These are phyloP conservation scores for Chromis chromis DNA, from an alignment of 2,797 vertebrate genomes.

Conservation along the genomic window DNA sequence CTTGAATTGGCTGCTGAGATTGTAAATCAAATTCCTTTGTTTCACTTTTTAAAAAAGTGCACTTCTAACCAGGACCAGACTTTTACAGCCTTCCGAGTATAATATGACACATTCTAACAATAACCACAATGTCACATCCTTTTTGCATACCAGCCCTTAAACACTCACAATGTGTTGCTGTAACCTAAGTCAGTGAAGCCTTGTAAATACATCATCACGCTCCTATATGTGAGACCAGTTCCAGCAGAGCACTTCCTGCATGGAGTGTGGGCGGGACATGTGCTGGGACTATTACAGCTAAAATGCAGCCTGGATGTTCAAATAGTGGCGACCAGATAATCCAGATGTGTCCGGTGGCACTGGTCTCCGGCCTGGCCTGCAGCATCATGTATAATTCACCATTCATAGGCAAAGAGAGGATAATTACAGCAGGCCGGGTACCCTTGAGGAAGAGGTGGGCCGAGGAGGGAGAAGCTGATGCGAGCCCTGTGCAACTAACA, in stretches of 20 bases:
- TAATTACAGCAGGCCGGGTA: slow-evolving; percentile 43
- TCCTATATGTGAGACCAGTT: slow-evolving; percentile 39
- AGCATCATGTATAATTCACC: slow-evolving; percentile 65
- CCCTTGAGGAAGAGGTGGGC: slow-evolving; percentile 29
- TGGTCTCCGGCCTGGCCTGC: slow-evolving; percentile 38
- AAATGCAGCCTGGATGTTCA: slow-evolving; percentile 13
- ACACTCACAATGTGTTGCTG: slow-evolving; percentile 38
- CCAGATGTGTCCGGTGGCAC: slow-evolving; percentile 54
- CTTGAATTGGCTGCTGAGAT: slow-evolving; percentile 1
- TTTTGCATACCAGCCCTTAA: slow-evolving; percentile 21
- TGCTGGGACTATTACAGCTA: slow-evolving; percentile 9
- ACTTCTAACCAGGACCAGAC: slow-evolving; percentile 5
- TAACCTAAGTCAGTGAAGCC: slow-evolving; percentile 20
- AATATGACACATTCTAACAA: slow-evolving; percentile 8
- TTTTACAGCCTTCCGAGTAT: background rate
- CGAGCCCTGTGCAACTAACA: slow-evolving; percentile 21
- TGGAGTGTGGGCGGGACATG: slow-evolving; percentile 34
- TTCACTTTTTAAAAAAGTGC: background rate
- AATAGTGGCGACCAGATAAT: slow-evolving; percentile 52
- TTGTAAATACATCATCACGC: slow-evolving; percentile 44
- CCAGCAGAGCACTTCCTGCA: slow-evolving; percentile 42
- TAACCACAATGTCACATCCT: slow-evolving; percentile 27
- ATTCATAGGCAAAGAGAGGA: slow-evolving; percentile 46
- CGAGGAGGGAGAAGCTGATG: background rate
- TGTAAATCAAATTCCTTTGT: slow-evolving; percentile 21